These are phyloP conservation scores for Trichopoda pennipes DNA, from an alignment of 2,888 invertebrate species.

Conservation along the genomic window DNA sequence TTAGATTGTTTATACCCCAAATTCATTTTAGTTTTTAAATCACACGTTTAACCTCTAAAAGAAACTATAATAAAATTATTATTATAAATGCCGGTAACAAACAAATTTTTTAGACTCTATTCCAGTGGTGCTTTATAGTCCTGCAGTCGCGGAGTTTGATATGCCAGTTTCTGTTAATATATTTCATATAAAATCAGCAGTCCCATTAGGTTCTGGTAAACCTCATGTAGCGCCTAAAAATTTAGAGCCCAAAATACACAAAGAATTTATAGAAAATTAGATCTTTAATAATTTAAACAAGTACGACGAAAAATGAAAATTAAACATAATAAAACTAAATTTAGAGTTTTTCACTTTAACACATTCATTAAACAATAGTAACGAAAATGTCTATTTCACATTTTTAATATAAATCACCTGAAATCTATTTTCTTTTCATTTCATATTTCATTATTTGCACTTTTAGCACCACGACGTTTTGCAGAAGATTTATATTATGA, in stretches of 20 bases:
- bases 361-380: not conserved
- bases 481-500: conserved; percentile 32
- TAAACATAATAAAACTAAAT: not conserved
- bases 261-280: conserved; percentile 87
- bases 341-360: not conserved
- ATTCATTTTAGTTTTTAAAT: too few relatives aligned
- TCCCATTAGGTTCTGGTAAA: not conserved
- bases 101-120: too few relatives aligned
- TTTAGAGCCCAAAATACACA: conserved; percentile 78
- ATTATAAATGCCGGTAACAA: too few relatives aligned
- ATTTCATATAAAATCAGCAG: not conserved
- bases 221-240: not conserved
- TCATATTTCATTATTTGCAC: not conserved
- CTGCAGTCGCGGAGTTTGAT: too few relatives aligned
- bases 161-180: not conserved
- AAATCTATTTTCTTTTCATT: not conserved
- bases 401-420: not conserved
- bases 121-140: too few relatives aligned
- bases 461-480: conserved; percentile 30
- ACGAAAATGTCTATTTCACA: not conserved
- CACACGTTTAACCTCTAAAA: too few relatives aligned
- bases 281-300: conserved; percentile 76
- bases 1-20: too few relatives aligned
- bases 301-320: not conserved
- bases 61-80: too few relatives aligned